Percentiles rank a stretch among this genome's conserved stretches.
Evolutionary conservation across 2,888 invertebrate genomes (phyloP).

Genomic region (Nephrotoma flavescens): DNA sequence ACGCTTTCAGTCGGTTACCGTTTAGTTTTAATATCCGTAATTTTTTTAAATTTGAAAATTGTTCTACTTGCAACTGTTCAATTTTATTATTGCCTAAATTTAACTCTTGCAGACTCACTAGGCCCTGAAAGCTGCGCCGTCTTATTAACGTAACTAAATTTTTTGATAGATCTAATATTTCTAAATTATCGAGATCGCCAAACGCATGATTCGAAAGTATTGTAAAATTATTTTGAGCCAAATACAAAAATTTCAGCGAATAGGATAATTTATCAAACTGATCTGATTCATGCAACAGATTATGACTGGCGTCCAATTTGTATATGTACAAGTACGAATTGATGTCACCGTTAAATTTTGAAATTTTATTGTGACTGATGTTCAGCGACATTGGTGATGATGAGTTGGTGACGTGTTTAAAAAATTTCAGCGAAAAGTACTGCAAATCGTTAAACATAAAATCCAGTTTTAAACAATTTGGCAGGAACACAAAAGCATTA

Average conservation of each 20-base stretch:
- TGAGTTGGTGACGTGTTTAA: conserved; percentile 50
- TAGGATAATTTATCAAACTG: conserved; percentile 47
- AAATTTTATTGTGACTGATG: conserved; percentile 49
- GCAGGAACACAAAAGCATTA: conserved; percentile 59
- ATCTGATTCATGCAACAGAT: conserved; percentile 49
- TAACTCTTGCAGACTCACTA: conserved; percentile 59
- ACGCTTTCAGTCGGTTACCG: conserved; percentile 53
- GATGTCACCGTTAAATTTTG: conserved; percentile 26
- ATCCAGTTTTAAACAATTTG: conserved; percentile 62
- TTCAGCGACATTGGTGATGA: conserved; percentile 57
- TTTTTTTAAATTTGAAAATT: conserved; percentile 61
- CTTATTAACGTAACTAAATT: conserved; percentile 59
- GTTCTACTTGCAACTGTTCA: conserved; percentile 60
- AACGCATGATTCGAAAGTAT: conserved; percentile 60
- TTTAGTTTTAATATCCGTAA: conserved; percentile 58
- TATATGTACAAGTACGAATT: conserved; percentile 42
- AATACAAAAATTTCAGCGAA: conserved; percentile 49
- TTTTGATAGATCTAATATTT: conserved; percentile 56
- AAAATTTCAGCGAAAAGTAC: conserved; percentile 48
- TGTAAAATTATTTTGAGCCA: conserved; percentile 60
- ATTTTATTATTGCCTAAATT: conserved; percentile 66
- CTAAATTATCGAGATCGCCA: conserved; percentile 50
- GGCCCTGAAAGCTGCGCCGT: conserved; percentile 60
- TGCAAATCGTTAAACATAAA: conserved; percentile 64
- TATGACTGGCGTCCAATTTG: conserved; percentile 55